Conservation (phyloP, 2,797 vertebrate genomes). For the Sebastiscus tertius region DNA sequence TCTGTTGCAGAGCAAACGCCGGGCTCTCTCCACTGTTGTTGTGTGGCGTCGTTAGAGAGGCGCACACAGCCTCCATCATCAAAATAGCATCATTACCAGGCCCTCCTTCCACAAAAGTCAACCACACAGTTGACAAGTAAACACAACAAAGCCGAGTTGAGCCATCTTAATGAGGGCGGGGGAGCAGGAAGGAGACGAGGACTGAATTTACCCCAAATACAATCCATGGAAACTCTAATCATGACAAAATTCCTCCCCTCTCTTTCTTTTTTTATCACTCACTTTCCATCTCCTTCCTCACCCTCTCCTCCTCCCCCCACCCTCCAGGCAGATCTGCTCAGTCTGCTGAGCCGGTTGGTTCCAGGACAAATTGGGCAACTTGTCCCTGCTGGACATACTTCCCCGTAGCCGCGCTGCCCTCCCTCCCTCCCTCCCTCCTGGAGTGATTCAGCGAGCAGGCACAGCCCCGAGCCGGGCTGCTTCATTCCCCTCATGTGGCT, state of each 20-base stretch:
- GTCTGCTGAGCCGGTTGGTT: slow-evolving; percentile 29
- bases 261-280: not conserved
- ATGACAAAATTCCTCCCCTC: not conserved
- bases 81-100: slow-evolving; percentile 44
- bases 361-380: slow-evolving; percentile 35
- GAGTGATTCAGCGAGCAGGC: slow-evolving; percentile 39
- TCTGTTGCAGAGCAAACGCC: slow-evolving; percentile 20
- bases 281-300: not conserved
- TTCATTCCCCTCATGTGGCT: slow-evolving; percentile 37
- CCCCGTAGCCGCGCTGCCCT: not conserved
- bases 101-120: slow-evolving; percentile 19
- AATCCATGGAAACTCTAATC: slow-evolving; percentile 6
- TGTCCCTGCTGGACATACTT: slow-evolving; percentile 42
- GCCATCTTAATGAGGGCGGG: slow-evolving; percentile 30
- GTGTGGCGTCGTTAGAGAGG: slow-evolving; percentile 4
- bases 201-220: slow-evolving; percentile 3
- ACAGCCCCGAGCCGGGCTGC: slow-evolving; percentile 3
- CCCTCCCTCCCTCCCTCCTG: not conserved
- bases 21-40: slow-evolving; percentile 5
- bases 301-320: not conserved
- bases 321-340: slow-evolving; percentile 27
- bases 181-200: slow-evolving; percentile 14
- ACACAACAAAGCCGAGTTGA: slow-evolving; percentile 26
- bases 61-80: slow-evolving; percentile 18
- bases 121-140: slow-evolving; percentile 28